Evolutionary conservation across 2,888 invertebrate genomes (phyloP), one percentile per base, ranked within the genome.

Genomic region (Troides oblongomaculatus): DNA sequence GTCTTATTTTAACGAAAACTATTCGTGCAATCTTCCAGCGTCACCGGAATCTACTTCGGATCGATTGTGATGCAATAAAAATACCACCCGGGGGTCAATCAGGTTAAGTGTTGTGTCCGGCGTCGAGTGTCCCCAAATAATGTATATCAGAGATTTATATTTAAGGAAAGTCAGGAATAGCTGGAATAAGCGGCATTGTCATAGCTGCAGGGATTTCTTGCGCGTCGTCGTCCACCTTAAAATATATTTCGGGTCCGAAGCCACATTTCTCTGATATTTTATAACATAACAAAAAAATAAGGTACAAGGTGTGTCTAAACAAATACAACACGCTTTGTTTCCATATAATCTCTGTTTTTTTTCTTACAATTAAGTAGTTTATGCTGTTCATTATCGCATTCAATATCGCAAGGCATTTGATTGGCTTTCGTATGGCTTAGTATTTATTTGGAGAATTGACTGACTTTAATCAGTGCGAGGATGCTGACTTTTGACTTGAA

Each of bases 61-160:
- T 77, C 72, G 79, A 75, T 77, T 79, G 77, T 74, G 77, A 84
- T 79, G 87, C 86, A 88, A 88, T 88, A 88, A 87, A 88, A 88
- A 88, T 88, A 87, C 88, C 87, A 78, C 72, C 78, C 79, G 74
- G 81, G 85, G 88, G 88, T 88, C 88, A 88, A 88, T 88, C 87
- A 87, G 85, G 87, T 85, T 86, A 86, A 88, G 88, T 87, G 88
- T 86, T 83, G 81, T 84, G 86, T 85, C 86, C 86, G 74, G 72
- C 76, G 84, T 76, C 75, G 81, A 77, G 78, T 77, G 79, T 83
- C 79, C 81, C 80, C 73, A 79, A 81, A 85, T 84, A 83, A 84
- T 85, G 83, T 84, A 84, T 85, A 82, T 82, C 79, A 74, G 80
- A 84, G 85, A 84, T 87, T 87, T 87, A 84, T 85, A 82, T 82